Conservation (phyloP, 2,888 invertebrate genomes). For the Erebia ligea region DNA sequence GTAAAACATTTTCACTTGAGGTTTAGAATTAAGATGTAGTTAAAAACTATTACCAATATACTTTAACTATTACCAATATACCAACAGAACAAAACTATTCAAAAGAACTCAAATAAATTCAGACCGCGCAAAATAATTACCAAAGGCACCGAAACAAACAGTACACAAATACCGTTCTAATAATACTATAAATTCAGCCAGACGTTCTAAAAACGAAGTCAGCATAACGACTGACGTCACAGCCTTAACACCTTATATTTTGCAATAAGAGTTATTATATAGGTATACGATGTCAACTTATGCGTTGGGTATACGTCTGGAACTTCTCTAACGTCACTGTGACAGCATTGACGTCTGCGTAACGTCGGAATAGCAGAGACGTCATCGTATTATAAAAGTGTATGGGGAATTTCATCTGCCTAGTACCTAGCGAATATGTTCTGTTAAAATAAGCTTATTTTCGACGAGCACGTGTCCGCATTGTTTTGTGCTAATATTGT, state of each 20-base stretch:
- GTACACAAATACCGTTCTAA: slow-evolving; percentile 36
- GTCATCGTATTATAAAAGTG: slow-evolving; percentile 47
- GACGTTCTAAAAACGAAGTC: slow-evolving; percentile 43
- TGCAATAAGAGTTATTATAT: slow-evolving; percentile 47
- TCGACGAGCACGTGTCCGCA: slow-evolving; percentile 13
- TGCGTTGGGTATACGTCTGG: slow-evolving; percentile 35
- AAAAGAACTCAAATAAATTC: background rate
- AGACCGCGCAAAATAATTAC: background rate
- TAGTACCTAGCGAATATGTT: background rate
- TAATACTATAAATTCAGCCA: slow-evolving; percentile 37
- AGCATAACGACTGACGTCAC: slow-evolving; percentile 41
- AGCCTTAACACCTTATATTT: slow-evolving; percentile 39
- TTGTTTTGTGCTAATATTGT: background rate
- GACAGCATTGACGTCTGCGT: slow-evolving; percentile 52
- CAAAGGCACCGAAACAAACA: slow-evolving; percentile 21
- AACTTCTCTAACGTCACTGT: slow-evolving; percentile 48
- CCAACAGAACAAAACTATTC: background rate
- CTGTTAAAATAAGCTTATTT: slow-evolving; percentile 6
- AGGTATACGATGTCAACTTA: slow-evolving; percentile 41
- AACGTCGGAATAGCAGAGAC: slow-evolving; percentile 48
- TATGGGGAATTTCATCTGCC: slow-evolving; percentile 6
- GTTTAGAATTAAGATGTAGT: background rate
- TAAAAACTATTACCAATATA: background rate
- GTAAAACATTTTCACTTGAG: too few relatives aligned
- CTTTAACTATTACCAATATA: background rate